Evolutionary conservation across 2,888 invertebrate genomes (phyloP).

Genomic region (Antitype chi): DNA sequence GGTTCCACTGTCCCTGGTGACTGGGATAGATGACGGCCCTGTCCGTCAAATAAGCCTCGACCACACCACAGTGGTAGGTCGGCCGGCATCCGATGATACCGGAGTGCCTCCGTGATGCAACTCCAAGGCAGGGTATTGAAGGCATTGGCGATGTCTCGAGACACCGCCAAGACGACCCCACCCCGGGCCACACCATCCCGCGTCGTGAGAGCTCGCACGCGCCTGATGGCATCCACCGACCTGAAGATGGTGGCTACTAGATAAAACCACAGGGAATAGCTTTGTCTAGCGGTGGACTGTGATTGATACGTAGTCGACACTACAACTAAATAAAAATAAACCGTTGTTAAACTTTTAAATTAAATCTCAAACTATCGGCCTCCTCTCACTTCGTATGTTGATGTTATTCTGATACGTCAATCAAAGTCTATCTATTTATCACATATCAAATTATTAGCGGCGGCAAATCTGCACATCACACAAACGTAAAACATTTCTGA

Average conservation of each 20-base stretch:
- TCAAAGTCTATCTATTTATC: slow-evolving; percentile 61
- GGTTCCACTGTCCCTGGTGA: no score
- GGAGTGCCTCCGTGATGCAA: no score
- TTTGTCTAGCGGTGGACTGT: not conserved
- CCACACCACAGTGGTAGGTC: no score
- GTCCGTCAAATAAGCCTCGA: no score
- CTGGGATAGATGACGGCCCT: no score
- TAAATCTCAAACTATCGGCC: slow-evolving; percentile 10
- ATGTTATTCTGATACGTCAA: slow-evolving; percentile 57
- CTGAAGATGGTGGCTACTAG: not conserved
- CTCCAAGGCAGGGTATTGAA: no score
- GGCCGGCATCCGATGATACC: no score
- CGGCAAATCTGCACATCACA: slow-evolving; percentile 57
- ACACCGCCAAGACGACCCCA: no score
- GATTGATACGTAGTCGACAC: slow-evolving; percentile 6
- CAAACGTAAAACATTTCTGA: slow-evolving; percentile 49
- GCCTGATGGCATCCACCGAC: no score
- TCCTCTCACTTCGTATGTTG: slow-evolving; percentile 28
- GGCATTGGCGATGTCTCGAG: no score
- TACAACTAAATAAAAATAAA: slow-evolving; percentile 14
- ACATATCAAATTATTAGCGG: slow-evolving; percentile 58
- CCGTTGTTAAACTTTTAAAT: slow-evolving; percentile 19
- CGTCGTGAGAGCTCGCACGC: no score
- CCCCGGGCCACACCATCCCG: no score
- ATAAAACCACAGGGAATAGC: not conserved